Evolutionary conservation across 2,113 vertebrate genomes (phyloP).

Genomic region (Tychaedon coryphoeus): DNA sequence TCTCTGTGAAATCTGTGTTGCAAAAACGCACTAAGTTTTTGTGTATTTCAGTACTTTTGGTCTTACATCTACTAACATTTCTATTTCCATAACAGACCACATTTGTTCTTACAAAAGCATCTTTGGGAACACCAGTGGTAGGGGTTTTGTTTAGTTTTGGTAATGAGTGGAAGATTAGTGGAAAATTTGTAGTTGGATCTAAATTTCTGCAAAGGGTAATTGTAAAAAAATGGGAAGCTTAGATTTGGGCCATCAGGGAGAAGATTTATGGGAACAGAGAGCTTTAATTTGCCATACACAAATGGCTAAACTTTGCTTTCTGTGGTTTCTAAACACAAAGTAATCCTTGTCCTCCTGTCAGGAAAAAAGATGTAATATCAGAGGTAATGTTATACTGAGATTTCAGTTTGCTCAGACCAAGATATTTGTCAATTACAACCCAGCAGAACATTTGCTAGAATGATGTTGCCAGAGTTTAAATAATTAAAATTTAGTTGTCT

Average conservation of each 20-base stretch:
- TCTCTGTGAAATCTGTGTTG: neutral
- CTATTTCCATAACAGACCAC: too few species aligned
- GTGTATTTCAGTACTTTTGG: neutral
- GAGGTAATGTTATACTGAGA: neutral
- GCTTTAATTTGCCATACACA: neutral
- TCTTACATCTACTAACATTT: neutral
- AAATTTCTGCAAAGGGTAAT: neutral
- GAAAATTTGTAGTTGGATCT: neutral
- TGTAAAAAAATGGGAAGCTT: neutral
- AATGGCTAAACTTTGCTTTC: neutral
- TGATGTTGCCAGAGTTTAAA: neutral
- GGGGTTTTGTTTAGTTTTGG: neutral
- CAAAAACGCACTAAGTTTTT: neutral
- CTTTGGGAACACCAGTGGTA: neutral
- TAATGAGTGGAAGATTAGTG: neutral
- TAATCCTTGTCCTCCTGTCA: neutral
- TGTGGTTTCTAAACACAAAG: neutral
- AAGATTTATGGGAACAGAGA: neutral
- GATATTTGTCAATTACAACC: neutral
- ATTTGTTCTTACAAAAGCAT: neutral
- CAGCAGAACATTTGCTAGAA: neutral
- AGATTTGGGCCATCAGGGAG: neutral
- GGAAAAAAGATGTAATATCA: neutral
- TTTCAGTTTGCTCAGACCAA: neutral
- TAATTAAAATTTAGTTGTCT: conserved; percentile 24